Evolutionary conservation across 2,797 vertebrate species (phyloP).

Genomic region (Micropoecilia bifurca): DNA sequence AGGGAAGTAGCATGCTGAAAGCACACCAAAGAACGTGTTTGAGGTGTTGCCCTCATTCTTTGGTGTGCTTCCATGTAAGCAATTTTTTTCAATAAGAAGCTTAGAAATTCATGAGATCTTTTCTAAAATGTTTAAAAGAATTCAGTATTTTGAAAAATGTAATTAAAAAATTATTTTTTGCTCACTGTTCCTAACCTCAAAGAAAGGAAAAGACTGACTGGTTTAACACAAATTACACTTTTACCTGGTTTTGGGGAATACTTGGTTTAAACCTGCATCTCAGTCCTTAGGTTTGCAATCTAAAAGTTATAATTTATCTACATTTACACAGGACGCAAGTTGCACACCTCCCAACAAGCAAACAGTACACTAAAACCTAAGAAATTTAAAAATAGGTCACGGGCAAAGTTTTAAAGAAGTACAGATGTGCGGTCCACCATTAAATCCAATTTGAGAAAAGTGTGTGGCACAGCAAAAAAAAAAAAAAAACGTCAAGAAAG

Average conservation of each 20-base stretch:
- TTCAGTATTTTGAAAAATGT: neutral
- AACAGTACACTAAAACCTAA: neutral
- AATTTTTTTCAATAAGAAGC: neutral
- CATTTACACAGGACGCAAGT: neutral
- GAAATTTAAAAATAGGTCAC: neutral
- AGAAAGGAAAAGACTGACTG: neutral
- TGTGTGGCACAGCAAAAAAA: neutral
- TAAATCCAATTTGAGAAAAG: neutral
- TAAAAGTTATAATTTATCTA: neutral
- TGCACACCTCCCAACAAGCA: neutral
- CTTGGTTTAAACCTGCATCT: neutral
- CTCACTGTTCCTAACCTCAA: neutral
- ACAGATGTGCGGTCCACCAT: neutral
- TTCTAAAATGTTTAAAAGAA: neutral
- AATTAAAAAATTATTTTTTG: neutral
- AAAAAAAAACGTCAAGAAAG: neutral
- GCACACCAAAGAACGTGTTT: neutral
- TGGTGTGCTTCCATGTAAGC: neutral
- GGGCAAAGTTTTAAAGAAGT: neutral
- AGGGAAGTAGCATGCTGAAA: neutral
- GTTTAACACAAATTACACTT: neutral
- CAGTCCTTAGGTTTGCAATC: neutral
- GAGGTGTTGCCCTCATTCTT: neutral
- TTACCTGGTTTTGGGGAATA: neutral
- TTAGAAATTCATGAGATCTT: neutral